These are phyloP conservation scores for Drosophila jambulina DNA, from an alignment of 1,140 invertebrate genomes.

Conservation along the genomic window DNA sequence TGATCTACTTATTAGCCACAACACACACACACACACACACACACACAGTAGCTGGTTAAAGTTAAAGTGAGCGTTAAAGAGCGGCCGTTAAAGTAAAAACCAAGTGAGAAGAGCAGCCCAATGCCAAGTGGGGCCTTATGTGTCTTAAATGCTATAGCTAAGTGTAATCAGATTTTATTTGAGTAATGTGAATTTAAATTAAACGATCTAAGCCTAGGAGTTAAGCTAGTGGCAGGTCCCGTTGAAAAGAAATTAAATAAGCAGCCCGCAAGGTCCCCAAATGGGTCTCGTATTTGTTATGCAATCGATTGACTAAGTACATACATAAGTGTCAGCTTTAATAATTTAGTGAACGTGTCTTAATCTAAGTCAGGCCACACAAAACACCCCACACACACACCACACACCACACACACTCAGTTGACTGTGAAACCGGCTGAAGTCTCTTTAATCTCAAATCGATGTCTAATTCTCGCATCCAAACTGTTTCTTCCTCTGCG, in stretches of 20 bases:
- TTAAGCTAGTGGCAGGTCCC: conserved; percentile 40
- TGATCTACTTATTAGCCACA: conserved; percentile 35
- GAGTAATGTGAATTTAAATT: conserved; percentile 63
- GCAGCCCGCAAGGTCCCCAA: not conserved
- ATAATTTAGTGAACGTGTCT: conserved; percentile 80
- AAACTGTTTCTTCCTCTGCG: conserved; percentile 30
- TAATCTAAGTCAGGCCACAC: conserved; percentile 70
- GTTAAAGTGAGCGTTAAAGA: conserved; percentile 33
- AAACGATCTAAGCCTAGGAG: conserved; percentile 56
- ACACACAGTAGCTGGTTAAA: conserved; percentile 30
- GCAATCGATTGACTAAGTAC: conserved; percentile 74
- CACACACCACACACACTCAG: conserved; percentile 28
- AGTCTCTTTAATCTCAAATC: conserved; percentile 72
- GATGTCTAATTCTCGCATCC: conserved; percentile 32
- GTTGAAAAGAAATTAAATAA: conserved; percentile 29
- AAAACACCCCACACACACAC: conserved; percentile 30
- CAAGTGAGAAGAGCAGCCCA: conserved; percentile 53
- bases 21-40: conserved; percentile 18
- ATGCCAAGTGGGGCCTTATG: conserved; percentile 84
- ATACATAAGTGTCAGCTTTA: conserved; percentile 83
- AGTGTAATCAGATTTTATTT: conserved; percentile 80
- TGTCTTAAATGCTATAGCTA: conserved; percentile 84
- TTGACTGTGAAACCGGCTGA: conserved; percentile 51
- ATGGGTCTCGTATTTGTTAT: conserved; percentile 67
- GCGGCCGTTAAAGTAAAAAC: conserved; percentile 22